Evolutionary conservation across 2,797 vertebrate species (phyloP), one percentile per base, ranked within the genome.

Genomic region (Staurois parvus): DNA sequence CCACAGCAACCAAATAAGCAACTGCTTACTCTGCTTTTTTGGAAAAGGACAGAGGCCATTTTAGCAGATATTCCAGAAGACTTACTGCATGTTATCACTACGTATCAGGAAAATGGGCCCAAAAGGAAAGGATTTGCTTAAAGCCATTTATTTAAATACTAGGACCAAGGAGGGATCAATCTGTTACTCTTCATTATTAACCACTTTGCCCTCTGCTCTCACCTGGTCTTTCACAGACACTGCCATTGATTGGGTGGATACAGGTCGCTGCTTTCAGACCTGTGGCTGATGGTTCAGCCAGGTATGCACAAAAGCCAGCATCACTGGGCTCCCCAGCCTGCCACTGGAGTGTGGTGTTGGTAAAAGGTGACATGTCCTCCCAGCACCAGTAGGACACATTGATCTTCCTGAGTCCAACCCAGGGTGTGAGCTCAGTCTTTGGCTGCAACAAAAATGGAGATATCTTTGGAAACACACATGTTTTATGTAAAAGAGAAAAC

Each of bases 371-470:
- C 97, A 99, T 98, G 90, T 99, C 98, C 88, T 99, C 98, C 98
- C 98, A 99, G 92, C 98, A 98, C 98, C 98, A 99, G 76, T 99
- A 99, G 0, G 98, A 99, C 75, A 99, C 95, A 1, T 99, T 99
- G 91, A 99, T 98, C 83, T 99, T 99, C 90, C 97, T 92, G 74
- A 99, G 93, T 0, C 98, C 98, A 82, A 99, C 98, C 98, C 98
- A 99, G 0, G 98, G 98, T 0, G 97, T 99, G 92, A 99, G 92
- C 0, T 91, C 90, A 28, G 93, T 92, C 91, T 97, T 99, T 83
- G 95, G 94, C 98, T 99, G 67, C 34, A 28, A 37, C 6, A 64
- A n/a, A 62, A 48, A 48, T 17, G 10, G 42, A 48, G 45, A 48
- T 15, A 48, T 4, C 15, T 2, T 15, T 48, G 12, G 12, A 48